A percentile compares a stretch with the other conserved stretches of the same genome.
Evolutionary conservation across 1,140 invertebrate species (phyloP).

Genomic region (Marisa cornuarietis): DNA sequence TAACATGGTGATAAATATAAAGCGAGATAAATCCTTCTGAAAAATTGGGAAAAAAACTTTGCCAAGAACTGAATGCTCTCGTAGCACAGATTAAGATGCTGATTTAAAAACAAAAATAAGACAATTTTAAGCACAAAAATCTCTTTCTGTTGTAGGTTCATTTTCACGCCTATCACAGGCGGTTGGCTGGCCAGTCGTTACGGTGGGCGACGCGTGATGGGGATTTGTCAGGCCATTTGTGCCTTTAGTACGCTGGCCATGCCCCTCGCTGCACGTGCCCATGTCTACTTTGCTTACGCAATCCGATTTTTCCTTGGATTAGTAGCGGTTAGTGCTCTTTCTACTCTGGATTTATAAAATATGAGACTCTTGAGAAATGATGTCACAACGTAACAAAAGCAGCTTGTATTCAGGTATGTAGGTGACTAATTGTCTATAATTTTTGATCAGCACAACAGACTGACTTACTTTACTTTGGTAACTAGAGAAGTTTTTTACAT

Average conservation of each 20-base stretch:
- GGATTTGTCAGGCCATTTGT: conserved; percentile 30
- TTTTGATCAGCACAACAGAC: too few species aligned
- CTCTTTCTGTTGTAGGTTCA: conserved; percentile 14
- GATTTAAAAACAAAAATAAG: background rate
- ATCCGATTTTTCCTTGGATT: conserved; percentile 45
- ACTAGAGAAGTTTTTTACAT: too few species aligned
- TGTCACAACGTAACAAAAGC: too few species aligned
- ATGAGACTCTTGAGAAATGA: too few species aligned
- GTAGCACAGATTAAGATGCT: too few species aligned
- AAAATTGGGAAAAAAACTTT: too few species aligned
- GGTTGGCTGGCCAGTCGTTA: conserved; percentile 66
- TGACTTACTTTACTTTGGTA: too few species aligned
- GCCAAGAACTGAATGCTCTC: background rate
- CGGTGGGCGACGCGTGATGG: conserved; percentile 61
- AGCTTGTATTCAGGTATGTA: too few species aligned
- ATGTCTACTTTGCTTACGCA: conserved; percentile 34
- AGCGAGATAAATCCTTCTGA: too few species aligned
- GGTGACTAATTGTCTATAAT: too few species aligned
- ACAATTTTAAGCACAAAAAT: background rate
- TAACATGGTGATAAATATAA: too few species aligned
- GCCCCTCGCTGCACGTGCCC: conserved; percentile 42
- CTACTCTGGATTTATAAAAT: too few species aligned
- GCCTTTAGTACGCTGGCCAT: conserved; percentile 41
- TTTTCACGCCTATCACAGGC: conserved; percentile 63
- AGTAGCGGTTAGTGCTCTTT: conserved; percentile 40